phyloP scores from a whole-genome alignment of 2,113 vertebrate species.

The Lophochroa leadbeateri region DNA sequence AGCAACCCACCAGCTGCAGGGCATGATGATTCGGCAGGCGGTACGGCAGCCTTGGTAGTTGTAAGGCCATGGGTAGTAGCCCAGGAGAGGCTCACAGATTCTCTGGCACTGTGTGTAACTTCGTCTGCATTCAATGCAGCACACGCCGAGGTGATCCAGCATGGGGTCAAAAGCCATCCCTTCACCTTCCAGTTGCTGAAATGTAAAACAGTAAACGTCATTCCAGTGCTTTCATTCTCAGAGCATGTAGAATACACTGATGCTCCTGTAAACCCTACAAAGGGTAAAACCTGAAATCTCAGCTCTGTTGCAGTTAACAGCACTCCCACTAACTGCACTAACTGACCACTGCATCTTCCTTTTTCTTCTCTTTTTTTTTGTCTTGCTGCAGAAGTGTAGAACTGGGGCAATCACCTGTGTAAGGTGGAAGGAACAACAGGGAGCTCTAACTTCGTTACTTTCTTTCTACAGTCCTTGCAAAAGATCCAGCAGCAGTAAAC shows the following conservation, averaged over 20 bases:
- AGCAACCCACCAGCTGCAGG: slow-evolving; percentile 95
- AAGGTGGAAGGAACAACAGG: background rate
- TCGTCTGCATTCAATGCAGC: slow-evolving; percentile 89
- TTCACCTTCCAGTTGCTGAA: slow-evolving; percentile 82
- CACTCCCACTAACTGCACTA: background rate
- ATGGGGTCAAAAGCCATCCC: slow-evolving; percentile 90
- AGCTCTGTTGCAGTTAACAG: background rate
- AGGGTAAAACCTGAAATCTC: background rate
- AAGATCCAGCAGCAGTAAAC: background rate
- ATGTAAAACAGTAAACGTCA: slow-evolving; percentile 1
- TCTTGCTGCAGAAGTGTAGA: background rate
- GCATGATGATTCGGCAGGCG: slow-evolving; percentile 90
- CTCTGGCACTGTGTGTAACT: slow-evolving; percentile 91
- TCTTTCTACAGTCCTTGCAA: background rate
- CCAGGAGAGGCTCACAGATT: slow-evolving; percentile 89
- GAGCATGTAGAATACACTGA: background rate
- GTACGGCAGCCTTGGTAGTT: slow-evolving; percentile 89
- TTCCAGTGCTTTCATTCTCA: accelerated
- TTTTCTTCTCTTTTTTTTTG: background rate
- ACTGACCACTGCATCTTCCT: background rate
- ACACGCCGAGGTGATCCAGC: slow-evolving; percentile 92
- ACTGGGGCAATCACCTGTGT: background rate
- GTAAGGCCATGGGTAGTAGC: slow-evolving; percentile 89
- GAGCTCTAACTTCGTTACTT: background rate
- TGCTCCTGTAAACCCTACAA: background rate